Evolutionary conservation across 2,113 vertebrate genomes (phyloP).

Genomic region (Bufo gargarizans): DNA sequence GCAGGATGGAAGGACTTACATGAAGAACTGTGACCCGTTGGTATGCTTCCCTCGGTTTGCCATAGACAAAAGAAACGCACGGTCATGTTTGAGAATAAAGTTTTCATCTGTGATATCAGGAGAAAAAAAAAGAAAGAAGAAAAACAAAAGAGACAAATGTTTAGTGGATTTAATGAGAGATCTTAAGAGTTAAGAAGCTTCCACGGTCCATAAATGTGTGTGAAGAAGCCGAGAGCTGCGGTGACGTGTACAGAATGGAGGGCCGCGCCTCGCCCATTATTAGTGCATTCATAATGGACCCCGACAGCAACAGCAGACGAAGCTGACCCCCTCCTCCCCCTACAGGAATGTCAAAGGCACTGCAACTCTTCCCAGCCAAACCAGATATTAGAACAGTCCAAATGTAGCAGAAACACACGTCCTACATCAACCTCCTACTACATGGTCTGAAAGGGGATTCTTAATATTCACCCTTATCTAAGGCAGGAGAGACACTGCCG

Average conservation of each 20-base stretch:
- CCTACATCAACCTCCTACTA: not conserved
- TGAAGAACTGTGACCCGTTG: slow-evolving; percentile 99
- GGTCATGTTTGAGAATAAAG: slow-evolving; percentile 99
- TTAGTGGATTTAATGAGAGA: not conserved
- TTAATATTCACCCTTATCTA: not conserved
- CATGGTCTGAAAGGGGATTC: too few relatives aligned
- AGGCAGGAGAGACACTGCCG: not conserved
- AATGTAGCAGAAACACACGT: not conserved
- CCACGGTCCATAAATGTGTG: not conserved
- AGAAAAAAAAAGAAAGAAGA: slow-evolving; percentile 57
- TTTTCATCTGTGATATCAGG: slow-evolving; percentile 94
- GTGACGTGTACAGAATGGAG: not conserved
- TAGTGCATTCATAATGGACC: not conserved
- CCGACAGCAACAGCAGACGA: not conserved
- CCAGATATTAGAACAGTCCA: not conserved
- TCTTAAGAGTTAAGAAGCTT: not conserved
- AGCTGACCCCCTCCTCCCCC: not conserved
- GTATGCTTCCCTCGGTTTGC: slow-evolving; percentile 99
- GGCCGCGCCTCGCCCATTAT: not conserved
- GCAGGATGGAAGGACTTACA: slow-evolving; percentile 84
- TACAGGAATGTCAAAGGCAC: not conserved
- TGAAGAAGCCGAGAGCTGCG: not conserved
- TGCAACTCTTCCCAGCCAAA: not conserved
- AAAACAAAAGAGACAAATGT: not conserved
- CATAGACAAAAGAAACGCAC: slow-evolving; percentile 98